Base-by-base conservation (phyloP, 2,888 invertebrate genomes). In the Subacronicta megacephala region DNA sequence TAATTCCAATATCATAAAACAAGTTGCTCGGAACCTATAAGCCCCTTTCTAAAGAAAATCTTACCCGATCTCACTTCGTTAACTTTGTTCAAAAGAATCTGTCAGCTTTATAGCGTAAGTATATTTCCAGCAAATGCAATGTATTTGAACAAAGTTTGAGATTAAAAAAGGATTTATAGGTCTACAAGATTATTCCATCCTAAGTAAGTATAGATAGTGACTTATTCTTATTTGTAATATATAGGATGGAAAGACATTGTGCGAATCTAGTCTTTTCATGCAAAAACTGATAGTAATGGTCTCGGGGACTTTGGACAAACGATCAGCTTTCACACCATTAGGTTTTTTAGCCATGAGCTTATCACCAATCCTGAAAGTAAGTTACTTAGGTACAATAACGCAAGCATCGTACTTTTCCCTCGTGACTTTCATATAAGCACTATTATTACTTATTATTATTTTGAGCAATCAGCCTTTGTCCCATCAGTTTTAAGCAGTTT, bases 271-370 rank as follows among this genome's bases (percentile, higher is more conserved):
- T 60, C 54, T 68, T 81, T 84, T 84, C 81, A 81, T 84, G 82
- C 78, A 83, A 82, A 83, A 74, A 76, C 77, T 77, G 78, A 74
- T 75, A 72, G 71, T 75, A 79, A 65, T 77, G 70, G 54, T 74
- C 66, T 68, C 72, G 79, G 81, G 79, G 75, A 80, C 78, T 72
- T 66, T 71, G 75, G 84, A 81, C 84, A 85, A 81, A 81, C 73
- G 81, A 82, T 83, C 81, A 78, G 72, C 81, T 87, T 83, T 83
- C 87, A 79, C 81, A 61, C 85, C 88, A 89, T 89, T 88, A 83
- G 42, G 78, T 78, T 86, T 82, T 82, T 82, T 83, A 78, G 82
- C 80, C 79, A 62, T 70, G 74, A 78, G 77, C 81, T 82, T 85
- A 83, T 83, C 84, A 78, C 82, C 81, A 85, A 82, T 78, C 59